A percentile compares a stretch with the other conserved stretches of the same genome.
Evolutionary conservation across 2,113 vertebrate genomes (phyloP).

Genomic region (Barnardius zonarius): DNA sequence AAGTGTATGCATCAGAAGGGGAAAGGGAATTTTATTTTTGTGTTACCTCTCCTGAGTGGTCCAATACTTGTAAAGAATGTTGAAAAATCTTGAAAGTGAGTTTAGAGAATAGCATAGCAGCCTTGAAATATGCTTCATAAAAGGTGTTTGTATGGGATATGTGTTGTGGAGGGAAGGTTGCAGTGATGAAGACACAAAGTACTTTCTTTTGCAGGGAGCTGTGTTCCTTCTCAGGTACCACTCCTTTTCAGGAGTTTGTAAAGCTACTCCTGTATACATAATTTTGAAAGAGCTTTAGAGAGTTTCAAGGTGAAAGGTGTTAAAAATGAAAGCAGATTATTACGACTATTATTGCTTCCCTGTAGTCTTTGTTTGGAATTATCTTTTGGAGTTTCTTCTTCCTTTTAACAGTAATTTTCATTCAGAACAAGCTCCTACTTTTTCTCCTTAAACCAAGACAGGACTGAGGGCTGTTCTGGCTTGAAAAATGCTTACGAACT

Average conservation of each 20-base stretch:
- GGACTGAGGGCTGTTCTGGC: slow-evolving; percentile 42
- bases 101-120: neutral
- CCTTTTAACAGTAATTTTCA: slow-evolving; percentile 46
- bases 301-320: slow-evolving; percentile 31
- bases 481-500: slow-evolving; percentile 50
- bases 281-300: slow-evolving; percentile 2
- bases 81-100: neutral
- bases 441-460: slow-evolving; percentile 45
- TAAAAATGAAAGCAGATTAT: slow-evolving; percentile 38
- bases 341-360: neutral
- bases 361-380: slow-evolving; percentile 1
- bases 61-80: neutral
- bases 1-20: accelerated
- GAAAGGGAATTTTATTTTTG: neutral
- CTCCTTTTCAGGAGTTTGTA: neutral
- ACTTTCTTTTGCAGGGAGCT: neutral
- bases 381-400: slow-evolving; percentile 14
- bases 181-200: neutral
- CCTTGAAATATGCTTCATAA: neutral
- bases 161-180: neutral
- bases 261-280: neutral
- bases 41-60: neutral
- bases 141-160: neutral
- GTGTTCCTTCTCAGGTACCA: neutral
- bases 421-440: slow-evolving; percentile 47